These are phyloP conservation scores for Druceiella hillmani DNA, from an alignment of 2,888 invertebrate genomes.

Conservation along the genomic window DNA sequence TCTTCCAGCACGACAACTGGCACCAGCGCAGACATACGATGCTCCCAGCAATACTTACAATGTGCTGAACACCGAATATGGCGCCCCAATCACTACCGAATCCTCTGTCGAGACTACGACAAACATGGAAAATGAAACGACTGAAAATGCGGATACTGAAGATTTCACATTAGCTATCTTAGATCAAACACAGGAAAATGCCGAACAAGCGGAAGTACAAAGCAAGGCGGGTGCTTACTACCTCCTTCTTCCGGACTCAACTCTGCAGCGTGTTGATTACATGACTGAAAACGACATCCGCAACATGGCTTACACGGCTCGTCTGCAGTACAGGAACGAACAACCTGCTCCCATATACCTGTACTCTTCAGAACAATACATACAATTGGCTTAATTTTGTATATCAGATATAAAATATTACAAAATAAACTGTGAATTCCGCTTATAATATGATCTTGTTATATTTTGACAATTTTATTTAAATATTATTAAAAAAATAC, in stretches of 20 bases:
- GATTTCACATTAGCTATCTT: too few relatives aligned
- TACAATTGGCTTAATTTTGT: too few relatives aligned
- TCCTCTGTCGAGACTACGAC: too few relatives aligned
- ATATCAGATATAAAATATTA: too few relatives aligned
- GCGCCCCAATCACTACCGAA: too few relatives aligned
- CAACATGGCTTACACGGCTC: constrained; percentile 62
- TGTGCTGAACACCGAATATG: constrained; percentile 38
- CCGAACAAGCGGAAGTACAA: constrained; percentile 38
- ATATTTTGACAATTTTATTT: too few relatives aligned
- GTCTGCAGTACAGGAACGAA: constrained; percentile 57
- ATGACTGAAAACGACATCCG: constrained; percentile 44
- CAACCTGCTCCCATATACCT: constrained; percentile 59
- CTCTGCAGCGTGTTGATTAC: constrained; percentile 58
- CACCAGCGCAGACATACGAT: constrained; percentile 40
- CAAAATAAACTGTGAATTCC: too few relatives aligned
- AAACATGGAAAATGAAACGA: too few relatives aligned
- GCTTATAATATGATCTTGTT: too few relatives aligned
- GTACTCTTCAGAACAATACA: constrained; percentile 46
- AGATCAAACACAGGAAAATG: too few relatives aligned
- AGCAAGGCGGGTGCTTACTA: constrained; percentile 55
- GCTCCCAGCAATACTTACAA: constrained; percentile 38
- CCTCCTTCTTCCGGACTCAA: constrained; percentile 56
- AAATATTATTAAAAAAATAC: too few relatives aligned
- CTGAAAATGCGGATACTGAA: too few relatives aligned
- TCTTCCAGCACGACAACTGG: constrained; percentile 36